These are phyloP conservation scores for Sarcophilus harrisii DNA, from an alignment of 2,797 vertebrate genomes.

Conservation along the genomic window DNA sequence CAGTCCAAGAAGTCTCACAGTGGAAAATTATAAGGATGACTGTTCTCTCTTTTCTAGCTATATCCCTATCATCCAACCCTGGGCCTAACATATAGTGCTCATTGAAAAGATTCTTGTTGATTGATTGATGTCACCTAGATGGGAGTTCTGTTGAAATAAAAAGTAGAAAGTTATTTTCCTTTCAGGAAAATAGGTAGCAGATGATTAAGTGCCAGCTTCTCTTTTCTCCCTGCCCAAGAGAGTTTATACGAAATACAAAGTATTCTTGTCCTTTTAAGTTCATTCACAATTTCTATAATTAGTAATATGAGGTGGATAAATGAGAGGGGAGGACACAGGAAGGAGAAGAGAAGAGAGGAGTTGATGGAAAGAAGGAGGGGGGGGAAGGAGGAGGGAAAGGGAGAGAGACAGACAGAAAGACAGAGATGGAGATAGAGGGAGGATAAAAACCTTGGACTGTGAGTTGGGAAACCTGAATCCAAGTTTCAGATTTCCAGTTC, in stretches of 20 bases:
- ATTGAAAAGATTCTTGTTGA: neutral
- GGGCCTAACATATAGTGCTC: neutral
- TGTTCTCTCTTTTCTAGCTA: neutral
- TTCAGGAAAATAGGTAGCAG: neutral
- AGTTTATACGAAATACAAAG: neutral
- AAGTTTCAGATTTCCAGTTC: neutral
- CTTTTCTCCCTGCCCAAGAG: neutral
- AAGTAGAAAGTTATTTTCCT: neutral
- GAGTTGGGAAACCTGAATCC: neutral
- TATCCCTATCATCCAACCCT: neutral
- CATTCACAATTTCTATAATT: neutral
- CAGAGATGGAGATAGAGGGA: too few species aligned
- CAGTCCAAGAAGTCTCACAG: neutral
- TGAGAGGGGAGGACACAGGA: too few species aligned
- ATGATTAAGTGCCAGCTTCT: neutral
- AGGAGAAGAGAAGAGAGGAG: too few species aligned
- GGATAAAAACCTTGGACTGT: neutral
- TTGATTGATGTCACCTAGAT: neutral
- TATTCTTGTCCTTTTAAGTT: neutral
- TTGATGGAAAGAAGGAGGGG: rapidly evolving
- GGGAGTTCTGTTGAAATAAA: neutral
- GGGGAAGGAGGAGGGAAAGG: too few species aligned
- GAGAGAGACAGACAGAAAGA: too few species aligned
- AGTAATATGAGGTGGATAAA: neutral
- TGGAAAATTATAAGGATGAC: neutral